Conservation (phyloP, 2,888 invertebrate genomes). For the Noctua pronuba region DNA sequence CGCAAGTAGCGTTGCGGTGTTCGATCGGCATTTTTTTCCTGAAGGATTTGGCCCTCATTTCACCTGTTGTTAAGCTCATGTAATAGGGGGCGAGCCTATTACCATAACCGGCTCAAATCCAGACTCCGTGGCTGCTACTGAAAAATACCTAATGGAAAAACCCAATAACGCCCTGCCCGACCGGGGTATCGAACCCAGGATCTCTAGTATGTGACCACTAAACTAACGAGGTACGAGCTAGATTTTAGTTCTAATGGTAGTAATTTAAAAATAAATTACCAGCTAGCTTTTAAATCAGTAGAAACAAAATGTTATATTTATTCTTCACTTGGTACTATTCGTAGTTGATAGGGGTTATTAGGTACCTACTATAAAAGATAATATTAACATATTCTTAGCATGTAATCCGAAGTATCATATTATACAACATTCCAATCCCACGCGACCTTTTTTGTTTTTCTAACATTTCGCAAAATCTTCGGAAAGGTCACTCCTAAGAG, state of each 20-base stretch:
- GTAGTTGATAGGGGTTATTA: no score
- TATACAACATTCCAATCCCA: constrained; percentile 30
- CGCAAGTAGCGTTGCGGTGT: no score
- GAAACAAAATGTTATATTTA: not conserved
- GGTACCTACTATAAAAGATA: not conserved
- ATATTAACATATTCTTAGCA: constrained; percentile 15
- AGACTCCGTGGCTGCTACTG: not conserved
- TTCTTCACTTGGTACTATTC: not conserved
- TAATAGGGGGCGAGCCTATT: not conserved
- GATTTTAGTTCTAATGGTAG: not conserved
- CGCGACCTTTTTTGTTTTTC: constrained; percentile 24
- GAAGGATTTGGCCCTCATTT: not conserved
- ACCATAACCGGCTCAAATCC: not conserved
- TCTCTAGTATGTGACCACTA: not conserved
- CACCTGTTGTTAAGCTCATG: not conserved
- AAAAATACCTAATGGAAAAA: not conserved
- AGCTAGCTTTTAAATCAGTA: not conserved
- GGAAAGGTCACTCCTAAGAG: constrained; percentile 30
- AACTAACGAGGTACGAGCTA: not conserved
- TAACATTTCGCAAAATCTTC: constrained; percentile 38
- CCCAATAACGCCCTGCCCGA: not conserved
- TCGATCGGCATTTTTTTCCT: no score
- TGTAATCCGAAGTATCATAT: constrained; percentile 2
- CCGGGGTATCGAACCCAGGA: not conserved
- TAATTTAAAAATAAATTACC: not conserved